These are phyloP conservation scores for Lasioglossum marginatum DNA, from an alignment of 2,888 invertebrate species.

Conservation along the genomic window DNA sequence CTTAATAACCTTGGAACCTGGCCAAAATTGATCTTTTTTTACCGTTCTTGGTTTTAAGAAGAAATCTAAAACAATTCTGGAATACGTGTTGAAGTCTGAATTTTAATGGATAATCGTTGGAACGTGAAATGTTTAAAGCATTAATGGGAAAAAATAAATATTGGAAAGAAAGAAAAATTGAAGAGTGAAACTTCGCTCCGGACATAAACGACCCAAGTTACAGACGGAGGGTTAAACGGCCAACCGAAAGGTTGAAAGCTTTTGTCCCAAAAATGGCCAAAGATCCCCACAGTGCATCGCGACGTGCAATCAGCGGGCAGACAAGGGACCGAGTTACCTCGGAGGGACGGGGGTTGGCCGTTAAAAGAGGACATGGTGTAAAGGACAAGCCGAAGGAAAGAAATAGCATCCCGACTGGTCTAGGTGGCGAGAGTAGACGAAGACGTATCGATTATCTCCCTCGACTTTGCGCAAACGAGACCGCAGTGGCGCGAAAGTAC, in stretches of 20 bases:
- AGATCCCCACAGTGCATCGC: background rate
- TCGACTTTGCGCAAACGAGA: slow-evolving; percentile 76
- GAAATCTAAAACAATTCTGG: too few species aligned
- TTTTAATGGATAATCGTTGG: too few species aligned
- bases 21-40: too few species aligned
- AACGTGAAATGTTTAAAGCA: background rate
- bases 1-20: background rate
- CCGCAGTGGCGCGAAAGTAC: slow-evolving; percentile 71
- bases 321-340: slow-evolving; percentile 16
- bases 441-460: slow-evolving; percentile 75
- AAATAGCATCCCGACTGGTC: slow-evolving; percentile 58
- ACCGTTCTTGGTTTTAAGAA: too few species aligned
- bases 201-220: too few species aligned
- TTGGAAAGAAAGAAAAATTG: background rate
- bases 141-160: background rate
- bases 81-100: too few species aligned
- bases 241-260: background rate
- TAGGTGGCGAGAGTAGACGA: slow-evolving; percentile 68
- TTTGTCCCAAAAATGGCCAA: slow-evolving; percentile 6
- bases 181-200: too few species aligned
- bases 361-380: background rate
- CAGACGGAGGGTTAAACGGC: background rate
- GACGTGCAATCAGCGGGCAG: slow-evolving; percentile 6
- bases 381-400: slow-evolving; percentile 48
- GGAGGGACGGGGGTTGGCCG: background rate